Base-by-base conservation (phyloP, 2,888 invertebrate species). In the Gandaritis pyraliata region DNA sequence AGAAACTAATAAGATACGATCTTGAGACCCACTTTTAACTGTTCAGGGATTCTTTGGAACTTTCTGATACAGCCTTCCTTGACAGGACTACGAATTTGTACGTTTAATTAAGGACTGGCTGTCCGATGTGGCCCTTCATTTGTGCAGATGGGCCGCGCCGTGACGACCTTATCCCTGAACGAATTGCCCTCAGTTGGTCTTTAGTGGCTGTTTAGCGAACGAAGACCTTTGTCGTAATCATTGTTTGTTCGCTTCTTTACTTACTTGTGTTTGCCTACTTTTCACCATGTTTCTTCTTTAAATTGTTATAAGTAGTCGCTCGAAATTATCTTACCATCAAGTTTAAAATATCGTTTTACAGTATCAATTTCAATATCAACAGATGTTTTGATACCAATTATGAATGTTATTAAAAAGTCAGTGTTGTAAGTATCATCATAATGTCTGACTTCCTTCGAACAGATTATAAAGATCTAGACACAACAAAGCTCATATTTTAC, bases 51-150 rank as follows among this genome's bases (percentile, higher is more conserved):
- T 57, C 49, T 68, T 66, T 47, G 45, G 53, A 72, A 74, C 53
- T 77, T 78, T 56, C 63, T 74, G 71, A 72, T 75, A 71, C 70
- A 66, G 47, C 15, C 45, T 55, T 49, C 67, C 69, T 72, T 72
- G 75, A 73, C 72, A 74, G 73, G 78, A 79, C 85, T 80, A 85
- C 82, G 76, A 86, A 85, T 87, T 87, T 77, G 81, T 77, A 75
- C 80, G 80, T 85, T 90, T 90, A 90, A 90, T 90, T 90, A 90
- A 90, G 84, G 83, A 72, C 78, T 76, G 72, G 69, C 77, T 83
- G 81, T 86, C 81, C 73, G 74, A 75, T 86, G 33, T 33, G 87
- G 85, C 86, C 88, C 86, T 86, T 87, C 88, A 86, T 90, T 89
- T 88, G 85, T 82, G 78, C 83, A 83, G 84, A 89, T 88, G 86